These are phyloP conservation scores for Limnephilus marmoratus DNA, from an alignment of 2,888 invertebrate genomes.

Conservation along the genomic window DNA sequence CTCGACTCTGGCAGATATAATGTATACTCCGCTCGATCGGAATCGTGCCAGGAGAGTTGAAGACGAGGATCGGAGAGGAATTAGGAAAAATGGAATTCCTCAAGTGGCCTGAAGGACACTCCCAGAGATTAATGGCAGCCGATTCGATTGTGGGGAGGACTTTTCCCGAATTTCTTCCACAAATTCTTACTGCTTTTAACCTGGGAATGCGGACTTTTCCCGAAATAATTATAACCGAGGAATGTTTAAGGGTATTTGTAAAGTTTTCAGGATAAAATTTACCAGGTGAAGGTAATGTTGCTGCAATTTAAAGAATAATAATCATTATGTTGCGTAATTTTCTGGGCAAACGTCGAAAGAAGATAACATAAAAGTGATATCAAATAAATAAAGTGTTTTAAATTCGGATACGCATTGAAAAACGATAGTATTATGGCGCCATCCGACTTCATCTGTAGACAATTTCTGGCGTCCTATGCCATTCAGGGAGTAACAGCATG, in stretches of 20 bases:
- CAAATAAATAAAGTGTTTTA: too few relatives aligned
- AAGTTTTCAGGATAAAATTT: background rate
- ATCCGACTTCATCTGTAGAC: too few relatives aligned
- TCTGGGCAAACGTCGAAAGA: too few relatives aligned
- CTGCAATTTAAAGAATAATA: too few relatives aligned
- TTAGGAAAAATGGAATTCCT: constrained; percentile 25
- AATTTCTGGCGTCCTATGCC: too few relatives aligned
- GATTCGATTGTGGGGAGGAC: background rate
- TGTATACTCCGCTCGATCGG: background rate
- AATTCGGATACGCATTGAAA: too few relatives aligned
- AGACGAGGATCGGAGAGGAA: background rate
- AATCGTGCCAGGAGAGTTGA: background rate
- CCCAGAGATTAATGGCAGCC: constrained; percentile 27
- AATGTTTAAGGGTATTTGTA: background rate
- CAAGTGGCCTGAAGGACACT: constrained; percentile 34
- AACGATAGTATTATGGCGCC: too few relatives aligned
- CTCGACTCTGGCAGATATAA: constrained; percentile 7
- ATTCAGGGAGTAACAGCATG: too few relatives aligned
- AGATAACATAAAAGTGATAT: too few relatives aligned
- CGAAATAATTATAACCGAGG: too few relatives aligned
- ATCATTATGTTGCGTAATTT: too few relatives aligned
- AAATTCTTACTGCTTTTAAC: background rate
- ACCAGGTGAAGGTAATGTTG: too few relatives aligned
- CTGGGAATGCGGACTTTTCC: background rate
- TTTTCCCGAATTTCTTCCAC: background rate